Conservation (phyloP, 1,140 invertebrate species). For the Eupristina koningsbergeri region DNA sequence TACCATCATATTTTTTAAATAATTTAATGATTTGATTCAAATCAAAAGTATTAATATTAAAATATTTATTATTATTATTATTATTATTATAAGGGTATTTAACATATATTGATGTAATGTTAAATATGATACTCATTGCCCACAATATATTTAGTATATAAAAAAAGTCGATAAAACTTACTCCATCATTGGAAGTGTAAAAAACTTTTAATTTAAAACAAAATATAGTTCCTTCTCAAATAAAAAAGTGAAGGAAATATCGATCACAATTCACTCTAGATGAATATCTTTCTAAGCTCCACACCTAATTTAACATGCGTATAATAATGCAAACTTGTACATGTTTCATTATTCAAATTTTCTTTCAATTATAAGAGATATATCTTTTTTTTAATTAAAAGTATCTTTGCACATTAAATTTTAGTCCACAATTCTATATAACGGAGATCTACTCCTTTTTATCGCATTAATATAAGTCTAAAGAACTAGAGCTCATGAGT, state of each 20-base stretch:
- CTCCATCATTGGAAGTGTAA: background rate
- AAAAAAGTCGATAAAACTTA: background rate
- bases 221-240: background rate
- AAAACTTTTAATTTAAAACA: slow-evolving; percentile 17
- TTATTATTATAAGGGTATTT: too few relatives aligned
- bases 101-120: background rate
- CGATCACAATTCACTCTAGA: slow-evolving; percentile 3
- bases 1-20: too few relatives aligned
- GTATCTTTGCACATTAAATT: background rate
- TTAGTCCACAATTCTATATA: background rate
- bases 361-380: slow-evolving; percentile 9
- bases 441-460: background rate
- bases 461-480: background rate
- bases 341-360: slow-evolving; percentile 13
- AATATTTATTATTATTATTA: too few relatives aligned
- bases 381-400: slow-evolving; percentile 16
- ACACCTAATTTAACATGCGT: background rate
- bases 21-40: too few relatives aligned
- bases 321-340: background rate
- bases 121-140: background rate
- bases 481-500: slow-evolving; percentile 1
- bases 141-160: background rate
- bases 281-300: slow-evolving; percentile 13
- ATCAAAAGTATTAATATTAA: too few relatives aligned
- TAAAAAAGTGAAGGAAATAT: background rate